phyloP scores from a whole-genome alignment of 2,113 vertebrate genomes.

The Podiceps cristatus region DNA sequence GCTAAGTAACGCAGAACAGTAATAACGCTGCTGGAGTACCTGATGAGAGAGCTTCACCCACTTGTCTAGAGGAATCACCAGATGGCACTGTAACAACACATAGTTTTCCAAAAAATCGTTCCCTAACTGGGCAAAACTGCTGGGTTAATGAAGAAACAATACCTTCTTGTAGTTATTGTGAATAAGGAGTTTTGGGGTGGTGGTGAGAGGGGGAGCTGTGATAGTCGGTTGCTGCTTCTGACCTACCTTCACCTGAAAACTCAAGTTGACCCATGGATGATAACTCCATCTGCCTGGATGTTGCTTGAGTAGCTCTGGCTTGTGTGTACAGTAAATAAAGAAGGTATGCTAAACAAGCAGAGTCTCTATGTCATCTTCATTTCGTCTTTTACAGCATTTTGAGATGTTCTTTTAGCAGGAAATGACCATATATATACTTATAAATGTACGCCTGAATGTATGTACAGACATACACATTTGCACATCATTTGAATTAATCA shows the following conservation, averaged over 20 bases:
- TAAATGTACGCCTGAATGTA: background rate
- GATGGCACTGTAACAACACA: conserved; percentile 63
- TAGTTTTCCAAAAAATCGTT: background rate
- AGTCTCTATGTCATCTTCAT: background rate
- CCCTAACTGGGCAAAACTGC: background rate
- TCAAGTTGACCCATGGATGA: background rate
- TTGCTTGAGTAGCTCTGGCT: background rate
- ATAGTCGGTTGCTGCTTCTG: background rate
- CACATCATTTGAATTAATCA: background rate
- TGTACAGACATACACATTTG: background rate
- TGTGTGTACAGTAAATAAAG: background rate
- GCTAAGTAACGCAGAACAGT: background rate
- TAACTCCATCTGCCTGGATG: background rate
- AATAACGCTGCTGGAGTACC: background rate
- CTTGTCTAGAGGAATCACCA: background rate
- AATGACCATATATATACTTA: background rate
- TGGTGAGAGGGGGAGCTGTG: background rate
- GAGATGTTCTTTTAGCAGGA: background rate
- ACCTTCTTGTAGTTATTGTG: background rate
- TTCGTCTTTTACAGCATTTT: background rate
- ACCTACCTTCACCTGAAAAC: background rate
- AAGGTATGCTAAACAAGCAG: fast-evolving
- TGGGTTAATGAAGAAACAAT: conserved; percentile 15
- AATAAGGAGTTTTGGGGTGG: background rate
- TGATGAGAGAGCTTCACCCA: background rate